Base-by-base conservation (phyloP, 2,113 vertebrate genomes). In the Hylia prasina region DNA sequence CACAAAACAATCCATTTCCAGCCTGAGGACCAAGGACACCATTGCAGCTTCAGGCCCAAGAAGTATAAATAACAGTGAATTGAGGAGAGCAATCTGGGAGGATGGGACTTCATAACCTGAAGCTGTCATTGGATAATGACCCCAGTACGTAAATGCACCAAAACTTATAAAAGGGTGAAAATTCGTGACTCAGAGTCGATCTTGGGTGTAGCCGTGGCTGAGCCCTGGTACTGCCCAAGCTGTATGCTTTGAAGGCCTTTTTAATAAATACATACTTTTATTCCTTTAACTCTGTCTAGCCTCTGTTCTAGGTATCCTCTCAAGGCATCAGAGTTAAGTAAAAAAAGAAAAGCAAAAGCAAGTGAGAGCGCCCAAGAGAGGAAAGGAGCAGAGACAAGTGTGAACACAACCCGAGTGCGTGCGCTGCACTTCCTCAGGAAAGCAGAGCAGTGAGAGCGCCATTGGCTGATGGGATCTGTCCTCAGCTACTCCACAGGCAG, bases 331-430 rank as follows among this genome's bases (percentile, higher is more conserved):
- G 35, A 57, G 12, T 40, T 37, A 53, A 22, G 44, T 35, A 57
- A 85, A 47, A 87, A 65, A 56, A 31, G 23, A 58, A 85, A 69
- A 71, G 47, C 24, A 58, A 63, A 90, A 47, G 42, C 20, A 63
- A 75, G 33, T 0, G 2, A 44, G 58, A 7, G 45, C 40, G 37
- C 15, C 53, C 0, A 0, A 30, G 31, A 60, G 40, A 33, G 15
- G 35, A 42, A 72, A 60, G 53, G 22, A 65, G 51, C 27, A 87
- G 16, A 65, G 33, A 35, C 15, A 35, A 35, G 24, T 11, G 31
- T 66, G 69, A 76, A 33, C 44, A 70, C 39, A 40, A 44, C 4
- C 15, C 0, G 6, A 66, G 47, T 1, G 9, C 1, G 6, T 5
- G 79, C 35, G 44, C 75, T 66, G 31, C 2, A 14, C 14, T 23